These are phyloP conservation scores for Oscheius sp. DNA, from an alignment of 2,888 invertebrate genomes.

Conservation along the genomic window DNA sequence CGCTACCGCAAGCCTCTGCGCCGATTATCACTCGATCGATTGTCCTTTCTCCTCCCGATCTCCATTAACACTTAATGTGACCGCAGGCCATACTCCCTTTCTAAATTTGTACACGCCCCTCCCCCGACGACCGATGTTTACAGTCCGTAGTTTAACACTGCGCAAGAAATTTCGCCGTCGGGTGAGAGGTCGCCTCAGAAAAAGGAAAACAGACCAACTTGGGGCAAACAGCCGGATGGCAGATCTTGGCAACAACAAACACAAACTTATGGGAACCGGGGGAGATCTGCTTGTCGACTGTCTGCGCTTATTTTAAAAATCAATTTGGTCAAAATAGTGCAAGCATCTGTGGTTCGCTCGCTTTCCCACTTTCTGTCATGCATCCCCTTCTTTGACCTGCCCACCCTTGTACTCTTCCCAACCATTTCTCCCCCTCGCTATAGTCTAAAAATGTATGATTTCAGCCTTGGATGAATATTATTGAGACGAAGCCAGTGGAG, in stretches of 20 bases:
- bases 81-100: not conserved
- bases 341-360: not conserved
- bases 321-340: too few relatives aligned
- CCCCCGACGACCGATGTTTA: not conserved
- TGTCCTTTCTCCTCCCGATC: conserved; percentile 30
- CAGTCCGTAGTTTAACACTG: not conserved
- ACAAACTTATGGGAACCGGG: too few relatives aligned
- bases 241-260: too few relatives aligned
- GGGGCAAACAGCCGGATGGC: too few relatives aligned
- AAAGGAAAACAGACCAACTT: too few relatives aligned
- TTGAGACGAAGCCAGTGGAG: conserved; percentile 23
- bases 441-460: not conserved
- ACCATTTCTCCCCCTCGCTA: not conserved
- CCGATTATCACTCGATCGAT: conserved; percentile 37
- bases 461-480: conserved; percentile 26
- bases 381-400: not conserved
- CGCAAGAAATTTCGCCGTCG: not conserved
- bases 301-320: too few relatives aligned
- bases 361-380: not conserved
- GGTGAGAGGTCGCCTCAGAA: not conserved
- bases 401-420: not conserved
- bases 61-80: conserved; percentile 11
- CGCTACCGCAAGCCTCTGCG: conserved; percentile 29
- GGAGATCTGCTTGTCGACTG: too few relatives aligned
- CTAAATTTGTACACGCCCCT: not conserved